Percentiles rank a stretch among this genome's conserved stretches.
Evolutionary conservation across 2,113 vertebrate genomes (phyloP).

Genomic region (Tachycineta bicolor): DNA sequence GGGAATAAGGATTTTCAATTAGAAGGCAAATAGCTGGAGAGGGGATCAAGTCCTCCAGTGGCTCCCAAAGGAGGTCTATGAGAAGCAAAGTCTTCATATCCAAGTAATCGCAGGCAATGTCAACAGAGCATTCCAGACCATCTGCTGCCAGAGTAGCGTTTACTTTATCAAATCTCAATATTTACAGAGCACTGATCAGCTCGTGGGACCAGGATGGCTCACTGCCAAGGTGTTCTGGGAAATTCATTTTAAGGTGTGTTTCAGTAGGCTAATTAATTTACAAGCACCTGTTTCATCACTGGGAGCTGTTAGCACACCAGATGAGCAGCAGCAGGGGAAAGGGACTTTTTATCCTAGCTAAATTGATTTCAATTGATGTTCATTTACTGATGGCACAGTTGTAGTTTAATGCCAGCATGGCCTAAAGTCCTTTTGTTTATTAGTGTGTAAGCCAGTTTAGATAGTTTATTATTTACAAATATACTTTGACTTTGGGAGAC

Average conservation of each 20-base stretch:
- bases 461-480: not conserved
- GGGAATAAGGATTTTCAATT: slow-evolving; percentile 93
- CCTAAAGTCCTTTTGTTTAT: slow-evolving; percentile 14
- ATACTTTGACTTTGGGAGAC: not conserved
- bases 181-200: slow-evolving; percentile 92
- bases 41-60: slow-evolving; percentile 75
- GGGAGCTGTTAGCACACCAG: slow-evolving; percentile 79
- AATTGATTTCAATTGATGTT: slow-evolving; percentile 84
- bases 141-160: slow-evolving; percentile 88
- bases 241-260: slow-evolving; percentile 87
- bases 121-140: slow-evolving; percentile 85
- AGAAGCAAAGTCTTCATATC: slow-evolving; percentile 81
- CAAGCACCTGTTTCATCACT: slow-evolving; percentile 89
- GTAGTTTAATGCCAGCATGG: slow-evolving; percentile 62
- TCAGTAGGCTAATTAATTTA: slow-evolving; percentile 91
- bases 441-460: not conserved
- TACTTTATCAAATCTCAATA: slow-evolving; percentile 94
- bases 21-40: slow-evolving; percentile 88
- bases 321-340: slow-evolving; percentile 75
- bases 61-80: slow-evolving; percentile 78
- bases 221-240: slow-evolving; percentile 83
- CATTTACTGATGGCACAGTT: slow-evolving; percentile 75
- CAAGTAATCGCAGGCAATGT: slow-evolving; percentile 79
- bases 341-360: slow-evolving; percentile 74
- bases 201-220: slow-evolving; percentile 84